Base-by-base conservation (phyloP, 2,797 vertebrate species). In the Hippoglossus hippoglossus region DNA sequence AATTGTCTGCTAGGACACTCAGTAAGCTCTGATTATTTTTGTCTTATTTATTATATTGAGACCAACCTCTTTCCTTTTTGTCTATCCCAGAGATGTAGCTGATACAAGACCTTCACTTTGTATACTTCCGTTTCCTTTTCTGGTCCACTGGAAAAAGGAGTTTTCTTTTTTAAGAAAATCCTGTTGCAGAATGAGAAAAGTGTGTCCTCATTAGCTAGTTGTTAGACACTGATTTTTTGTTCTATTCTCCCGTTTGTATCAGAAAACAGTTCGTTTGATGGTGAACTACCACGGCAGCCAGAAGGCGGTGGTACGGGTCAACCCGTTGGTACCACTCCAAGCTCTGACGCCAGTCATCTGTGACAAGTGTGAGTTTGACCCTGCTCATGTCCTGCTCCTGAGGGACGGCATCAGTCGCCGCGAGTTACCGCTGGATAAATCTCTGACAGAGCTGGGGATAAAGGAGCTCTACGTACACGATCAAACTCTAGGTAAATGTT, bases 191-290 rank as follows among this genome's bases (percentile, higher is more conserved):
- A 55, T 67, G 10, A 12, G 31, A 65, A 19, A 1, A 52, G 10
- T 72, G 36, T 16, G 7, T 22, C 10, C 21, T 26, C 10, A 55
- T 22, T 46, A 51, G 12, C 1, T 31, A 57, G 3, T 49, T 57
- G 3, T 46, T 56, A 9, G 19, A 58, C n/a, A 49, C 39, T 44
- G 39, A 13, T 61, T 53, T 55, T 15, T 49, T 50, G 51, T 8
- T 13, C 1, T 22, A 36, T 81, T 69, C 7, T 15, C 41, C 63
- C 84, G 52, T 87, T 15, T 83, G 2, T 58, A 34, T 56, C 89
- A 99, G 98, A 99, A 98, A 89, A 96, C 96, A 0, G 93, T 99
- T 63, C 96, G 96, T 25, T 92, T 99, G 89, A 95, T 99, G 79
- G 96, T 99, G 87, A 99, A 98, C 92, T 99, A 95, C 90, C 94